These are phyloP conservation scores for Platichthys stellatus DNA, from an alignment of 2,113 vertebrate species.

Conservation along the genomic window DNA sequence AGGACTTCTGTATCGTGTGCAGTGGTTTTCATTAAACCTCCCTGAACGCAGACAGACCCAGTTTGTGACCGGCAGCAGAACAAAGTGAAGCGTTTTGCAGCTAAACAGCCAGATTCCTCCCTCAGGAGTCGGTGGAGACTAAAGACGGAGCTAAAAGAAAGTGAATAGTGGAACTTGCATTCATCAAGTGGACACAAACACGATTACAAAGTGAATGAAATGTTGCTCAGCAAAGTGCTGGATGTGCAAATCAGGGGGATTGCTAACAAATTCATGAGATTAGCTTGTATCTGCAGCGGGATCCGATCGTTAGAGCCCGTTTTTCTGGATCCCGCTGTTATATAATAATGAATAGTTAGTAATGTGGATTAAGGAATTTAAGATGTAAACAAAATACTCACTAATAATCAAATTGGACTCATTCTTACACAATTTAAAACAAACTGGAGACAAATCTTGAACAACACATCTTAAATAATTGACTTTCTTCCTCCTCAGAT, in stretches of 20 bases:
- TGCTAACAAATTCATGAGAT: not conserved
- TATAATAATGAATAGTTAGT: too few species aligned
- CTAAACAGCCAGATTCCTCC: not conserved
- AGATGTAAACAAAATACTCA: too few species aligned
- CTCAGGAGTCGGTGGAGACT: not conserved
- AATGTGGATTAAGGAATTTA: not conserved
- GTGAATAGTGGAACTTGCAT: not conserved
- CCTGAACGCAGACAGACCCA: not conserved
- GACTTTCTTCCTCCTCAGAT: too few species aligned
- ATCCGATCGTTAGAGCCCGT: too few species aligned
- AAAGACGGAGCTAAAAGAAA: not conserved
- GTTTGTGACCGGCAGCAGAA: not conserved
- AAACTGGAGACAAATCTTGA: too few species aligned
- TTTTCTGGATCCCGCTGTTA: too few species aligned
- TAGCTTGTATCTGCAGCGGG: not conserved
- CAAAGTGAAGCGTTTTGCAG: not conserved
- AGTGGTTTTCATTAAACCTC: not conserved
- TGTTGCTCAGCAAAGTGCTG: not conserved
- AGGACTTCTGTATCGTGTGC: not conserved
- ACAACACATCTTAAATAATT: too few species aligned
- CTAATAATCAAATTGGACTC: too few species aligned
- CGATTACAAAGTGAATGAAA: not conserved
- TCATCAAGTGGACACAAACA: not conserved
- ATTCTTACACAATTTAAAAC: too few species aligned
- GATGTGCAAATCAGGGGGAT: not conserved